Evolutionary conservation across 2,797 vertebrate genomes (phyloP), one percentile per base, ranked within the genome.

Genomic region (Sebastes itinus): DNA sequence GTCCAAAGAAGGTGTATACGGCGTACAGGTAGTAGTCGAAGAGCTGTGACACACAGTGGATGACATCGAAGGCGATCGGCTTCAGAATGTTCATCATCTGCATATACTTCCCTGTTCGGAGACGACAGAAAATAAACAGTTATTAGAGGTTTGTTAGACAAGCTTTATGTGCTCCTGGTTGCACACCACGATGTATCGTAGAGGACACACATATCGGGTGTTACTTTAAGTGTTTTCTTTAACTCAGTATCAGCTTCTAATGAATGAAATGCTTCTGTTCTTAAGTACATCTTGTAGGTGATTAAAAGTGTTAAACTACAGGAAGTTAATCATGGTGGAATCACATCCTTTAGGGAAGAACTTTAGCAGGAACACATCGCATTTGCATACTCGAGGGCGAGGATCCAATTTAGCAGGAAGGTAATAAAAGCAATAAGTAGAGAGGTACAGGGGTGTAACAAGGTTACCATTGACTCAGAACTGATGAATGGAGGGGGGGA

Each of bases 31-130:
- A 99, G 92, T 99, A 99, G 94, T 99, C 99, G 65, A 99, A 99
- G 42, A 99, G 97, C 93, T 99, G 99, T 0, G 98, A 99, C 92
- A 99, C 97, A 83, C 98, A 99, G 95, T 99, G 99, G 90, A 99
- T 99, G 89, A 99, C 99, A 77, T 99, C 99, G 75, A 99, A 99
- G 78, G 99, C 98, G 70, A 99, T 99, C 14, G 99, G 98, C 87
- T 99, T 99, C 90, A 99, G 94, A 77, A 99, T 99, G 90, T 96
- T 99, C 99, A 99, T 99, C 99, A 99, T 99, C 95, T 99, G 99
- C 97, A 99, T 98, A 84, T 99, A 99, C 88, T 98, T 99, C 18
- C 99, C 99, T 99, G 93, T 63, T 84, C 3, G 25, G 9, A 78
- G 33, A 70, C 6, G 25, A 58, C 1, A 55, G 23, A 46, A 65